Base-by-base conservation (phyloP, 2,888 invertebrate species). In the Arge pagana region DNA sequence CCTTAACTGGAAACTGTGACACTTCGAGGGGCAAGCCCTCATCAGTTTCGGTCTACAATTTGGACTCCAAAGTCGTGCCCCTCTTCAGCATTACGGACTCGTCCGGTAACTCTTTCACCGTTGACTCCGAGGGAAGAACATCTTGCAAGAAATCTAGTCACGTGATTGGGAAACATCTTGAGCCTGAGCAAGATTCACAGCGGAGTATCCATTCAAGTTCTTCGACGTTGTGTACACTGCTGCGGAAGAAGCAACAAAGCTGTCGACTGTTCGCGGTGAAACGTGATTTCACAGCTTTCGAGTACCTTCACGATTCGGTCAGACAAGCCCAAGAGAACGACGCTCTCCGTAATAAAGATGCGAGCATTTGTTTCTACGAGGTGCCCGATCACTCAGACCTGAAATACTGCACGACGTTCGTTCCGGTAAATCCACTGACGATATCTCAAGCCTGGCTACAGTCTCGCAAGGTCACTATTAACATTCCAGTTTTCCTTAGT, bases 261-360 rank as follows among this genome's bases (percentile, higher is more conserved):
- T 64, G 53, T 45, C 61, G 71, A 64, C 60, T 74, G 45, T 71
- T 74, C 37, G 61, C 71, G 40, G 57, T 71, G 52, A 64, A 64
- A 48, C 63, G 68, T 19, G 59, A 71, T 54, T 60, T 66, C 26
- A 60, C 64, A 5, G 68, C 64, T 48, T 61, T 62, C 57, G 74
- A 74, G 61, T 71, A 74, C 49, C 58, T 65, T 45, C 63, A 66
- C 58, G 64, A 64, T 55, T 66, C 66, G 35, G 52, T 37, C 7
- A 52, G 48, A 35, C 48, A 52, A 6, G 43, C 58, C 16, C 39
- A 42, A 15, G 53, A 63, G 28, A 19, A 55, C 37, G 43, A 28
- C 36, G 56, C 59, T 11, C 31, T 50, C 39, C 53, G 53, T 19
- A 57, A 59, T 19, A 49, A 61, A 30, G 41, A 48, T 28, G 56